A percentile compares a stretch with the other conserved stretches of the same genome.
phyloP scores from a whole-genome alignment of 2,888 invertebrate species.

The Onchidella celtica region DNA sequence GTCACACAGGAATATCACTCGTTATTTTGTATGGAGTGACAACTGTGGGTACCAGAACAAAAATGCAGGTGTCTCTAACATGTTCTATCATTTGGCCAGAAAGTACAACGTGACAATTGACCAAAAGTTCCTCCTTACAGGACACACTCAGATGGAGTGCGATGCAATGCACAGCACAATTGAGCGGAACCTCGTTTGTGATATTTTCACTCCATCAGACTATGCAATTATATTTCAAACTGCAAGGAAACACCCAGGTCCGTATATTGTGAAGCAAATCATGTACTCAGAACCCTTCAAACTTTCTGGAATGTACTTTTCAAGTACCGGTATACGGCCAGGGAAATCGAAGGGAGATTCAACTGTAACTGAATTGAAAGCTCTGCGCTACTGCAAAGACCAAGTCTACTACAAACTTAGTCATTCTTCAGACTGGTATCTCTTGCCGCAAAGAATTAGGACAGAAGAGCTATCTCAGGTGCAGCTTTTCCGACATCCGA shows the following conservation, averaged over 20 bases:
- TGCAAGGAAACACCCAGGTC: neutral
- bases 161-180: slow-evolving; percentile 42
- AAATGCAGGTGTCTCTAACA: slow-evolving; percentile 22
- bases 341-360: neutral
- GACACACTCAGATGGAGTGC: slow-evolving; percentile 48
- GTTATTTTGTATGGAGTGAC: slow-evolving; percentile 32
- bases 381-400: neutral
- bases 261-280: neutral
- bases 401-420: slow-evolving; percentile 5
- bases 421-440: neutral
- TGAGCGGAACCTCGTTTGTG: slow-evolving; percentile 30
- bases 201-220: neutral
- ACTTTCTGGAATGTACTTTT: neutral
- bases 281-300: neutral
- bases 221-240: neutral
- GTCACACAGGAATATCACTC: neutral
- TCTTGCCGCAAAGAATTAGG: slow-evolving; percentile 7
- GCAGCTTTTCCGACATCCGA: slow-evolving; percentile 4
- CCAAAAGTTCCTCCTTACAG: slow-evolving; percentile 36
- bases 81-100: slow-evolving; percentile 22
- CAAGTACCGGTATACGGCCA: neutral
- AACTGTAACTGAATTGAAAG: slow-evolving; percentile 6
- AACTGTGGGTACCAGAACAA: slow-evolving; percentile 39
- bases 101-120: slow-evolving; percentile 34
- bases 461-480: neutral